Base-by-base conservation (phyloP, 2,797 vertebrate genomes). In the Ambastaia sidthimunki region DNA sequence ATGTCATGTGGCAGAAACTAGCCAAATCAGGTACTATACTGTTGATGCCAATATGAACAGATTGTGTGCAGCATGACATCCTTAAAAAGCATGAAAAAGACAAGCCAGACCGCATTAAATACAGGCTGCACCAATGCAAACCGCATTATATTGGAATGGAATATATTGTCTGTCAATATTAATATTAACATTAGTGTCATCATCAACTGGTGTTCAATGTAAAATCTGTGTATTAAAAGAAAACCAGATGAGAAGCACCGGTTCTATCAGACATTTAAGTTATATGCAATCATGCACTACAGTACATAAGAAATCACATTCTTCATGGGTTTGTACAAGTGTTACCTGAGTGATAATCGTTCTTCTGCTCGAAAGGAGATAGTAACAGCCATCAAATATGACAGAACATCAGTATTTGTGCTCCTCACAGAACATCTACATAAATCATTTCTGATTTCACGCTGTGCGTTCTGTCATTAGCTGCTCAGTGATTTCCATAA, bases 361-460 rank as follows among this genome's bases (percentile, higher is more conserved):
- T 54, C 13, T 34, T 62, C 19, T 11, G 57, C 68, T n/a, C 41
- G 59, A 86, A 90, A 88, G 87, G 85, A 85, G 71, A 89, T 86
- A 83, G 66, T 76, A 71, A 88, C 86, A 88, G 84, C 87, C 74
- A 63, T 90, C 78, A 81, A 85, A 78, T 62, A 16, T 13, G 19
- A 23, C 57, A 25, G 25, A 50, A 41, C 62, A 82, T 52, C 65
- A 44, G 88, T 91, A 89, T 83, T 54, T 80, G 70, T 44, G 69
- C 34, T 72, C 13, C 50, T 66, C 69, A 2, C 18, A 80, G 60
- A 80, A 73, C 69, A 65, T 31, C 90, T 87, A 89, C 89, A 82
- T 90, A 89, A 88, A 90, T 86, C 80, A 83, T 85, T 89, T 92
- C 86, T 82, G 91, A 93, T 92, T 92, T 91, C 90, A 91, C 37